phyloP scores from a whole-genome alignment of 2,797 vertebrate species.

The Acestrorhynchus altus region DNA sequence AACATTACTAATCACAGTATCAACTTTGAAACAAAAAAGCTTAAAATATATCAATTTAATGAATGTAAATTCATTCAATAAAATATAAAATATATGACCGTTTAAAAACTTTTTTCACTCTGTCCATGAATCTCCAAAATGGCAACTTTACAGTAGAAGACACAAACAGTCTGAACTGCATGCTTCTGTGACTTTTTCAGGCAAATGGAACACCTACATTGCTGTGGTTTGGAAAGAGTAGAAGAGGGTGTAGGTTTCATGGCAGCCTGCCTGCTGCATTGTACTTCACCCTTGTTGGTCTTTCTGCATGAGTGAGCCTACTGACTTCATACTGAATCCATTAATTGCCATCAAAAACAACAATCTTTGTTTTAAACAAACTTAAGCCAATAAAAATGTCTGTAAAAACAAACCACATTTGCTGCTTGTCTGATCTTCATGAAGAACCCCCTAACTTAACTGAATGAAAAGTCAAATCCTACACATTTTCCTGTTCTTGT shows the following conservation, averaged over 20 bases:
- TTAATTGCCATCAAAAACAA: too few species aligned
- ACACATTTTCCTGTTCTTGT: background rate
- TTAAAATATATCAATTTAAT: too few species aligned
- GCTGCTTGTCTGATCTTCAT: background rate
- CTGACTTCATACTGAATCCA: background rate
- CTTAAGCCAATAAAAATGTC: background rate
- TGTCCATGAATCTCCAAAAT: too few species aligned
- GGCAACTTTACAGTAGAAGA: too few species aligned
- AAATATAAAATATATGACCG: too few species aligned
- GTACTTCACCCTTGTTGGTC: background rate
- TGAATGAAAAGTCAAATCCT: background rate
- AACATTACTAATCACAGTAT: too few species aligned
- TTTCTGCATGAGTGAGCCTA: background rate
- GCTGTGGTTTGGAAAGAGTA: background rate
- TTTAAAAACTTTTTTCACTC: too few species aligned
- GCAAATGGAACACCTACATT: conserved; percentile 28
- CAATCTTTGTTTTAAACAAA: background rate
- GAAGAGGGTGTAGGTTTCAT: background rate
- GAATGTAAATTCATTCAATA: too few species aligned
- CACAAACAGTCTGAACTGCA: too few species aligned
- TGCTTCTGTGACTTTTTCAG: background rate
- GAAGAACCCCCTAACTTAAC: background rate
- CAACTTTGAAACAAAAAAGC: too few species aligned
- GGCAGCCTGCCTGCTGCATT: background rate
- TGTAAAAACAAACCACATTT: background rate